phyloP scores from a whole-genome alignment of 2,888 invertebrate genomes.

The Hemistola chrysoprasaria region DNA sequence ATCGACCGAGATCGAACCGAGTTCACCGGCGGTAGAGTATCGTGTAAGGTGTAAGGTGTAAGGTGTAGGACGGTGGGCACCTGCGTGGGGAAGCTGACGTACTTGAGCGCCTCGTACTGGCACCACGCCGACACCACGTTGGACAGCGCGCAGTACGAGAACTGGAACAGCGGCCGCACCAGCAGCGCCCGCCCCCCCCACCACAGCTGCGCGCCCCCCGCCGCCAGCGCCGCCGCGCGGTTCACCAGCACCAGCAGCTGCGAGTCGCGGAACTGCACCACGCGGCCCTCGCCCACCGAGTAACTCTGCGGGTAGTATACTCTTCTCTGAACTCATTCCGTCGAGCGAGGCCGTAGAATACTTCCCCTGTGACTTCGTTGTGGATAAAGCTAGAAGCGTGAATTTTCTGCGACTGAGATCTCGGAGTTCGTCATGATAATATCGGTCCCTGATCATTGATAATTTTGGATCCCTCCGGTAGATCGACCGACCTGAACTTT shows the following conservation, averaged over 20 bases:
- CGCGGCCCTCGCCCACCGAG: constrained; percentile 83
- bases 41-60: constrained; percentile 97
- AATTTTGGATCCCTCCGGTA: too few relatives aligned
- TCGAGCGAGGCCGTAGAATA: too few relatives aligned
- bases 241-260: constrained; percentile 98
- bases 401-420: too few relatives aligned
- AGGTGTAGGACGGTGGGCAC: constrained; percentile 96
- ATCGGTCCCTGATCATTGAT: too few relatives aligned
- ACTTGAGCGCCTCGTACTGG: constrained; percentile 99
- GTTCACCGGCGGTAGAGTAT: constrained; percentile 99
- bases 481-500: too few relatives aligned
- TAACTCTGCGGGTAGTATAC: too few relatives aligned
- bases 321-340: constrained; percentile 5
- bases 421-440: too few relatives aligned
- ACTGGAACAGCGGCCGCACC: constrained; percentile 95
- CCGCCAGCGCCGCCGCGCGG: constrained; percentile 90
- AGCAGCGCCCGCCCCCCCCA: constrained; percentile 84
- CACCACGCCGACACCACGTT: constrained; percentile 99
- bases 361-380: too few relatives aligned
- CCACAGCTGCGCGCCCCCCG: constrained; percentile 79
- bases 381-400: too few relatives aligned
- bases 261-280: constrained; percentile 92
- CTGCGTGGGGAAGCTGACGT: constrained; percentile 98
- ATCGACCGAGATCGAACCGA: too few relatives aligned
- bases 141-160: constrained; percentile 97